phyloP scores from a whole-genome alignment of 2,888 invertebrate species.

The Agonopterix alstromeriana region DNA sequence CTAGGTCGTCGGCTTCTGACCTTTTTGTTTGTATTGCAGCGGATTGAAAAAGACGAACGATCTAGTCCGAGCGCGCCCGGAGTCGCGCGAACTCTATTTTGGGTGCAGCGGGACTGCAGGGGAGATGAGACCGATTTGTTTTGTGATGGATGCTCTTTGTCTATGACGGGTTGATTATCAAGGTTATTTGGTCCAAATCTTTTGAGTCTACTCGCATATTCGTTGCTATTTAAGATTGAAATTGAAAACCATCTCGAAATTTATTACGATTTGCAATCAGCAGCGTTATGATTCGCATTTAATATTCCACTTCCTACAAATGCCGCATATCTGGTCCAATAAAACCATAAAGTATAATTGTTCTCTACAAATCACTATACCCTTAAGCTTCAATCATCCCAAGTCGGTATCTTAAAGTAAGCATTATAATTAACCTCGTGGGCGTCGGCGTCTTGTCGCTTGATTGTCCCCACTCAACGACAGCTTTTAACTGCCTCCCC shows the following conservation, averaged over 20 bases:
- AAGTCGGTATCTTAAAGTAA: not conserved
- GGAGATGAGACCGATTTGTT: constrained; percentile 21
- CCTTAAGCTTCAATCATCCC: not conserved
- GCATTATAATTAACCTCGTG: constrained; percentile 11
- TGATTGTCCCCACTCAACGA: constrained; percentile 27
- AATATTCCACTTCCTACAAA: too few relatives aligned
- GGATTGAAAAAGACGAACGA: constrained; percentile 54
- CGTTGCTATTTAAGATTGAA: too few relatives aligned
- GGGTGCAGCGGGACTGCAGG: constrained; percentile 34
- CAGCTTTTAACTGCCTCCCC: constrained; percentile 23
- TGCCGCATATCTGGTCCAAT: too few relatives aligned
- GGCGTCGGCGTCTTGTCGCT: constrained; percentile 16
- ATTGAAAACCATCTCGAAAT: too few relatives aligned
- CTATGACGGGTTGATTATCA: too few relatives aligned
- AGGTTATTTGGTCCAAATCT: too few relatives aligned
- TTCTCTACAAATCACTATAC: too few relatives aligned
- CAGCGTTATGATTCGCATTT: too few relatives aligned
- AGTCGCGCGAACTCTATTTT: constrained; percentile 47
- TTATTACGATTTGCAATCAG: too few relatives aligned
- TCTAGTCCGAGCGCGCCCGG: constrained; percentile 39
- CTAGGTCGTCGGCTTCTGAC: constrained; percentile 70
- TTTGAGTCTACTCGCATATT: too few relatives aligned
- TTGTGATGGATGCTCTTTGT: constrained; percentile 3
- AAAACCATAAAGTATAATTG: too few relatives aligned
- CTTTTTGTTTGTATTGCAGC: constrained; percentile 64